Evolutionary conservation across 2,113 vertebrate genomes (phyloP), one percentile per base, ranked within the genome.

Genomic region (Sander vitreus): DNA sequence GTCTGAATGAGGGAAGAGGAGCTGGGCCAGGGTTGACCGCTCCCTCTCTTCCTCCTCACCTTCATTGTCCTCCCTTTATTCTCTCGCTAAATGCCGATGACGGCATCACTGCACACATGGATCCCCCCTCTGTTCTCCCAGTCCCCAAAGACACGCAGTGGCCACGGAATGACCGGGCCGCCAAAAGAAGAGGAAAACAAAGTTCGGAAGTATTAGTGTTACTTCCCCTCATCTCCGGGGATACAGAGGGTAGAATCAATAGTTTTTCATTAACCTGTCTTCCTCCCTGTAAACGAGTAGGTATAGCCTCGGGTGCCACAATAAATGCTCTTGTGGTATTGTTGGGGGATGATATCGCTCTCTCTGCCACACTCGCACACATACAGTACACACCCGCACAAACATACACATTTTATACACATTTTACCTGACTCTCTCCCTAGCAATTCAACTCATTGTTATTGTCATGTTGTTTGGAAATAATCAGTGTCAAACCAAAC

Each of bases 251-350:
- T 3, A 36, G 66, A 89, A 94, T 94, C 93, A 53, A 93, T 93
- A 91, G 87, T 90, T 93, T 92, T 92, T 93, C 89, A 93, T 94
- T 92, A 92, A 92, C 88, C 79, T 85, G 87, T 90, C 87, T 86
- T 80, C 63, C 74, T 88, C 73, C 39, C 64, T 83, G 60, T 83
- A 82, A 85, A 84, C 66, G 21, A 78, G 74, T 27, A 59, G 64
- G 76, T 79, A 53, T 73, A 55, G 79, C 78, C 75, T 63, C 39
- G 9, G 80, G 81, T 73, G 76, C 36, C 51, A 67, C 47, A 39
- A 54, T 76, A 74, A 87, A 84, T 69, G 68, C 68, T 87, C 10
- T 16, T 74, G n/a, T 73, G 51, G 71, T 27, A 15, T 64, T 48
- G 48, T 39, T 60, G 23, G 8, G 5, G 51, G 70, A 53, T 73